These are phyloP conservation scores for Eristalinus aeneus DNA, from an alignment of 2,888 invertebrate species.

Conservation along the genomic window DNA sequence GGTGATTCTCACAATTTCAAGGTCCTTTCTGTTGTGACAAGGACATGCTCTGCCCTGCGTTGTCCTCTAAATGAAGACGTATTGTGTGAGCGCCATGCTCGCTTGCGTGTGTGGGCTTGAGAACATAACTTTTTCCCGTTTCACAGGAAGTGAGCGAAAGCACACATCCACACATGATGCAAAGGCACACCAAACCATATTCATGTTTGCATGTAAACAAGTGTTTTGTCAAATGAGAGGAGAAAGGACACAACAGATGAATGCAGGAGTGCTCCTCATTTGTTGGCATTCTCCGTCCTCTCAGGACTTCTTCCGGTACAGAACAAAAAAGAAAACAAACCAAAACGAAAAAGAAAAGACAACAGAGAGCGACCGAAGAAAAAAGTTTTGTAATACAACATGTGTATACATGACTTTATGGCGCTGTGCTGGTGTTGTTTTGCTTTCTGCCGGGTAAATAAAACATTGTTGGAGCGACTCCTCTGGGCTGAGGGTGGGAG, in stretches of 20 bases:
- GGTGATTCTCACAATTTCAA: constrained; percentile 44
- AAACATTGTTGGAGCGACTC: constrained; percentile 5
- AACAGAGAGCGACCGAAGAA: not conserved
- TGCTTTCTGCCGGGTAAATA: constrained; percentile 6
- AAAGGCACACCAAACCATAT: not conserved
- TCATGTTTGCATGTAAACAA: constrained; percentile 58
- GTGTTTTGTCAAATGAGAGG: constrained; percentile 49
- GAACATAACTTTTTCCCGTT: not conserved
- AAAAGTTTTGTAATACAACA: constrained; percentile 16
- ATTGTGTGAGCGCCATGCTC: constrained; percentile 24
- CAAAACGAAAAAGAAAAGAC: not conserved
- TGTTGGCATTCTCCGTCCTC: constrained; percentile 4
- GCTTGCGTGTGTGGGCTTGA: constrained; percentile 12
- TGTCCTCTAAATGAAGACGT: constrained; percentile 52
- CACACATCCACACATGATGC: not conserved
- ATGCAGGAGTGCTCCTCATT: constrained; percentile 23
- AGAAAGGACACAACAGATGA: constrained; percentile 64
- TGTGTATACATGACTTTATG: constrained; percentile 22
- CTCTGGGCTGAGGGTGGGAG: not conserved
- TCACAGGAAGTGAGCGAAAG: constrained; percentile 15
- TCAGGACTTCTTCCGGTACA: not conserved
- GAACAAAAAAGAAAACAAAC: not conserved
- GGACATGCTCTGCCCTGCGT: constrained; percentile 41
- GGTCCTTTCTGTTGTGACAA: constrained; percentile 57
- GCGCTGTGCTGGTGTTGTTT: not conserved